These are phyloP conservation scores for Gracilinanus agilis DNA, from an alignment of 2,113 vertebrate genomes.

Conservation along the genomic window DNA sequence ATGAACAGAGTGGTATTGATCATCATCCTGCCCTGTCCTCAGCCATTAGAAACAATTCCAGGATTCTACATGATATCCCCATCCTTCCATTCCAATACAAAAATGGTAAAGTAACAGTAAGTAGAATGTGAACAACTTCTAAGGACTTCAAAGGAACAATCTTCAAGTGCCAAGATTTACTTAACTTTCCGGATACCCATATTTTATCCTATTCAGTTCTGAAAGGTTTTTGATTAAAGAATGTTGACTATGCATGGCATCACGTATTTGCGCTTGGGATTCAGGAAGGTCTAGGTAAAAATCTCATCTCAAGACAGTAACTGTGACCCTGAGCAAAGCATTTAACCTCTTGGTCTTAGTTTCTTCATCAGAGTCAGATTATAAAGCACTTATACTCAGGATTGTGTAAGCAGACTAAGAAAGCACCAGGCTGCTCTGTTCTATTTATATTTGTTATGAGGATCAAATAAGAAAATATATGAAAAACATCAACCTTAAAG, in stretches of 20 bases:
- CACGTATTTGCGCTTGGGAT: not conserved
- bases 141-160: not conserved
- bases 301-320: not conserved
- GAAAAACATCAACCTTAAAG: not conserved
- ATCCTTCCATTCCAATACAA: not conserved
- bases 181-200: not conserved
- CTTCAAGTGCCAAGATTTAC: conserved; percentile 16
- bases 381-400: not conserved
- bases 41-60: not conserved
- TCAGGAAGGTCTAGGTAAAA: not conserved
- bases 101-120: not conserved
- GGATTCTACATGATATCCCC: not conserved
- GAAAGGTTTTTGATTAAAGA: not conserved
- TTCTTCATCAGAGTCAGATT: not conserved
- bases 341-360: not conserved
- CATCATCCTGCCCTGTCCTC: too few relatives aligned
- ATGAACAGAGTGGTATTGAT: not conserved
- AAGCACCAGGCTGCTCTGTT: too few relatives aligned
- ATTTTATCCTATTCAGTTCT: not conserved
- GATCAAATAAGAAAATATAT: not conserved
- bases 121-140: not conserved
- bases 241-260: not conserved
- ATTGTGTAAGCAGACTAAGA: too few relatives aligned
- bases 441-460: too few relatives aligned
- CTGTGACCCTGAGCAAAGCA: not conserved